Evolutionary conservation across 53 echinoderm and acorn worm genomes (phyloP).

Genomic region (Actinopyga echinites): DNA sequence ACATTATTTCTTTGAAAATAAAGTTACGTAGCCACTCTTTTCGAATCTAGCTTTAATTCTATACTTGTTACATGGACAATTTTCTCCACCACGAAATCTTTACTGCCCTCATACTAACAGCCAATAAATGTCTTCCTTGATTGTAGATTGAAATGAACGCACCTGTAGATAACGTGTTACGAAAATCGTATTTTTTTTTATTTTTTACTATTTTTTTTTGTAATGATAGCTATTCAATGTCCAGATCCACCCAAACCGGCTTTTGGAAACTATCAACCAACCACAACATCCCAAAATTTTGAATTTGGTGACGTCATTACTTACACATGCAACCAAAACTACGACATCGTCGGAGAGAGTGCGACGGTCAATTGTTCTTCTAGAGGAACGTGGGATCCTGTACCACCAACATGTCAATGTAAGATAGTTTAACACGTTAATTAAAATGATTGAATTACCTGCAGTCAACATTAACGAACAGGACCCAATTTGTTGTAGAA

Average conservation of each 20-base stretch:
- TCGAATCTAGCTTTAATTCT: too few relatives aligned
- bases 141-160: too few relatives aligned
- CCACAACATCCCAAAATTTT: neutral
- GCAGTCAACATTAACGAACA: neutral
- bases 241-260: neutral
- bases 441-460: neutral
- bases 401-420: constrained; percentile 15
- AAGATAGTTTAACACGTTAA: neutral
- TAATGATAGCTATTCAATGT: neutral
- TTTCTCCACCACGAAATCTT: too few relatives aligned
- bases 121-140: too few relatives aligned
- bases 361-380: neutral
- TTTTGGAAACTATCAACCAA: neutral
- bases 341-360: neutral
- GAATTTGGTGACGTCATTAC: neutral
- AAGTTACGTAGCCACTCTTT: too few relatives aligned
- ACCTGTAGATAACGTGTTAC: too few relatives aligned
- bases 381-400: neutral
- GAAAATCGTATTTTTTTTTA: neutral
- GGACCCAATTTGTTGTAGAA: too few relatives aligned
- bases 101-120: too few relatives aligned
- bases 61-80: too few relatives aligned
- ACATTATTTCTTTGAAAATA: too few relatives aligned
- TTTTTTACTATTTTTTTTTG: neutral
- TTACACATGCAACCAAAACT: neutral